Percentiles rank a stretch among this genome's conserved stretches.
Conservation (phyloP, 2,797 vertebrate genomes). For the Columba guinea region DNA sequence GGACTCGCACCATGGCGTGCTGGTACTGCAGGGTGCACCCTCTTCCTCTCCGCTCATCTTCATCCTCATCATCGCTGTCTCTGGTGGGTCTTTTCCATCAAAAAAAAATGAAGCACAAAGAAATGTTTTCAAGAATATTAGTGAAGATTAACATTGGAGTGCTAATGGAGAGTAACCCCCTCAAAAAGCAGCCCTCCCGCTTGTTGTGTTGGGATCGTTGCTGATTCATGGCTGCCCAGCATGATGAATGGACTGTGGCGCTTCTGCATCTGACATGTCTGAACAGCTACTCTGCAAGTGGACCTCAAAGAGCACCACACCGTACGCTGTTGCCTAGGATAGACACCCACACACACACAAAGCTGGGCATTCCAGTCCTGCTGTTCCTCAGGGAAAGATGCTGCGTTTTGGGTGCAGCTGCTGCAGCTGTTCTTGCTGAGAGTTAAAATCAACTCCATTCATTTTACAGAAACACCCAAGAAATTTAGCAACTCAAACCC, state of each 20-base stretch:
- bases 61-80: conserved; percentile 93
- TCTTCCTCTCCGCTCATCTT: conserved; percentile 87
- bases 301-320: background rate
- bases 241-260: rapidly evolving
- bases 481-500: background rate
- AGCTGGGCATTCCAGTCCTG: background rate
- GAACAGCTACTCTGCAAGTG: background rate
- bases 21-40: conserved; percentile 93
- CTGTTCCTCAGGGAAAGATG: background rate
- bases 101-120: background rate
- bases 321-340: background rate
- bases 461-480: background rate
- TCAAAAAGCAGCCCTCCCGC: background rate
- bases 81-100: conserved; percentile 77
- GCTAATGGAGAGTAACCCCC: background rate
- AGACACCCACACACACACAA: background rate
- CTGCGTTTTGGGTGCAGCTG: background rate
- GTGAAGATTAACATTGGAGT: background rate
- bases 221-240: background rate
- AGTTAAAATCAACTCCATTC: background rate
- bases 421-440: background rate
- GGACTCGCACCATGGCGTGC: conserved; percentile 88
- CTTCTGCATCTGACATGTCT: background rate
- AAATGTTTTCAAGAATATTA: background rate
- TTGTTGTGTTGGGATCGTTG: rapidly evolving